Evolutionary conservation across 1,140 invertebrate species (phyloP).

Genomic region (Drosophila dunni): DNA sequence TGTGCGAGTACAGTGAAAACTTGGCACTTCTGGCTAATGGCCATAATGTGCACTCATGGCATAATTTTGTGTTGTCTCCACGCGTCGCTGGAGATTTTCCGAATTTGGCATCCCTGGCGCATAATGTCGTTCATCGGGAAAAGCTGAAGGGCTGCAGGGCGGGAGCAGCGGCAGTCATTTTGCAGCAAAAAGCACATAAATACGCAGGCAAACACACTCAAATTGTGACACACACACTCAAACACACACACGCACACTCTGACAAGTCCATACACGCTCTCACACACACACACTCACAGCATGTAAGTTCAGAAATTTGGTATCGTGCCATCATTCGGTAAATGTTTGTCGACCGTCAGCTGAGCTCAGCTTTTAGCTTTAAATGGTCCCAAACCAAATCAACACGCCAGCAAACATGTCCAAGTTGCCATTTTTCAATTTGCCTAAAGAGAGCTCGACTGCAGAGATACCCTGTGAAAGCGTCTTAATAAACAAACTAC

Average conservation of each 20-base stretch:
- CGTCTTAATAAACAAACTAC: too few species aligned
- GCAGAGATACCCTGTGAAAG: not conserved
- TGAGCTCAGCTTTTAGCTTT: slow-evolving; percentile 50
- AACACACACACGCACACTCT: slow-evolving; percentile 5
- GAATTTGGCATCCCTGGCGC: slow-evolving; percentile 41
- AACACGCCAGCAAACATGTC: slow-evolving; percentile 19
- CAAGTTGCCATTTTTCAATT: slow-evolving; percentile 7
- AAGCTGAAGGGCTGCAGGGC: too few species aligned
- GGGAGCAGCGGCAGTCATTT: not conserved
- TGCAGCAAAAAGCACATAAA: slow-evolving; percentile 35
- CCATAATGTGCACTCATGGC: slow-evolving; percentile 59
- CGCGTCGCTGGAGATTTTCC: slow-evolving; percentile 40
- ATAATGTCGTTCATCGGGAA: slow-evolving; percentile 36
- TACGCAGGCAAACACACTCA: slow-evolving; percentile 34
- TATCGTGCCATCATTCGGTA: slow-evolving; percentile 46
- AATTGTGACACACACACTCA: slow-evolving; percentile 1
- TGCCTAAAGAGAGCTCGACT: not conserved
- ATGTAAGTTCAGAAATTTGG: slow-evolving; percentile 33
- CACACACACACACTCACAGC: too few species aligned
- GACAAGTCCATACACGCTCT: not conserved
- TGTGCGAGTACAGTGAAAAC: slow-evolving; percentile 28
- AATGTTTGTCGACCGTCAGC: slow-evolving; percentile 48
- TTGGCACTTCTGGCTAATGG: slow-evolving; percentile 59
- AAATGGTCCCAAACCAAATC: slow-evolving; percentile 31
- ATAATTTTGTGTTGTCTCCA: slow-evolving; percentile 50